These are phyloP conservation scores for Anodontia alba DNA, from an alignment of 2,888 invertebrate species.

Conservation along the genomic window DNA sequence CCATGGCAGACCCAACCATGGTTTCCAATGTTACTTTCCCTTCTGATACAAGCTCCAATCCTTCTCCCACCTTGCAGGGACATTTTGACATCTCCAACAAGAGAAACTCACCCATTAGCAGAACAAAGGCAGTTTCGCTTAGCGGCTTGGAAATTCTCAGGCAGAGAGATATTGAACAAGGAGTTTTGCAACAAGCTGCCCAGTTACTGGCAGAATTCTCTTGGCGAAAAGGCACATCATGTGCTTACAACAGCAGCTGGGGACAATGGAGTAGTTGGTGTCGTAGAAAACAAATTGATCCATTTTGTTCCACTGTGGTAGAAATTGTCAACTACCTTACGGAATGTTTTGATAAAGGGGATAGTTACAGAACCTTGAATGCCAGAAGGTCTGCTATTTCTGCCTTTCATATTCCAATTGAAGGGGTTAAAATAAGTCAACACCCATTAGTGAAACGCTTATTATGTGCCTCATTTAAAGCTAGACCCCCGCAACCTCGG, in stretches of 20 bases:
- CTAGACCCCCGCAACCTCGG: neutral
- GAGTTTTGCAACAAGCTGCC: constrained; percentile 14
- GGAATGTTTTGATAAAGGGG: neutral
- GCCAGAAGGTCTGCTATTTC: constrained; percentile 5
- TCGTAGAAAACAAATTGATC: constrained; percentile 10
- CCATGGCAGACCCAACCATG: constrained; percentile 28
- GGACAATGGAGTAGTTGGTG: constrained; percentile 22
- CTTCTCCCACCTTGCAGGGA: neutral
- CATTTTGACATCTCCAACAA: neutral
- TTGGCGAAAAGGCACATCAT: constrained; percentile 16
- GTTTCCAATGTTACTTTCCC: neutral
- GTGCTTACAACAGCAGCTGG: constrained; percentile 4
- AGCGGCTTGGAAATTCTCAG: constrained; percentile 30
- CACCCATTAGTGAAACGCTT: neutral
- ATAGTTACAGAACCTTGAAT: constrained; percentile 10
- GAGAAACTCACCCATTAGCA: neutral
- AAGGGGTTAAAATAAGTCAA: constrained; percentile 8
- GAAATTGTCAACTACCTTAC: neutral
- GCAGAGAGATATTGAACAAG: constrained; percentile 5
- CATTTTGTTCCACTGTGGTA: constrained; percentile 3
- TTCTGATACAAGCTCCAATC: constrained; percentile 13
- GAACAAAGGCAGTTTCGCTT: constrained; percentile 1
- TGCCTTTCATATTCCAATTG: neutral
- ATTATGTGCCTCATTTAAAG: neutral
- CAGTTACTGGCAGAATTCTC: neutral